Evolutionary conservation across 2,797 vertebrate genomes (phyloP), one percentile per base, ranked within the genome.

Genomic region (Eptatretus atami): DNA sequence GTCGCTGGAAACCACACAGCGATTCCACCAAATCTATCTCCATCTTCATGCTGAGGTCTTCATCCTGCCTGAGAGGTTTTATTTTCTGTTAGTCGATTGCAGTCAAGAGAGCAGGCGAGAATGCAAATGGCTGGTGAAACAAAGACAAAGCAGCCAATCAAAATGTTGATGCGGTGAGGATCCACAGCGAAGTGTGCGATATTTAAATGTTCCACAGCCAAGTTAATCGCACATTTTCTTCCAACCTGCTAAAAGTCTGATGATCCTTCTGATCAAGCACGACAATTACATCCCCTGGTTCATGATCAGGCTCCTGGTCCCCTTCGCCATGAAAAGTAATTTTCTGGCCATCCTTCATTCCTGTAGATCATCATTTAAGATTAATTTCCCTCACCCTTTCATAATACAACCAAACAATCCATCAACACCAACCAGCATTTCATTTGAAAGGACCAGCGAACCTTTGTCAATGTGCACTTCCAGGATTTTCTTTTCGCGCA

Each of bases 391-490:
- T 8, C 19, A 19, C 31, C 31, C 31, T 44, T 44, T 44, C 31
- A 44, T 44, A 44, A 44, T 44, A 44, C 31, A 44, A 44, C 31
- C 31, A 44, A 44, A 44, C 6, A 44, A 44, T 44, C 31, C 31
- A 44, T 44, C 31, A 44, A 5, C 31, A 44, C 6, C 31, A 44
- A 44, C 31, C 31, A 44, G 6, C 31, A 44, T 44, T 44, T 44
- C 19, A 19, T 19, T 19, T 19, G 19, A 19, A 44, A 44, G 31
- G n/a, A 61, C 57, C 8, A 25, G 6, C 76, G 78, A 73, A 87
- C 86, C 86, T 83, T 84, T 90, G 68, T 95, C 86, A 52, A 98
- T 80, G 24, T 94, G 81, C 65, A 98, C 86, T 76, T 98, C 90
- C 11, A 98, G 77, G 53, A 92, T 79, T 73, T 93, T 94, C 74